phyloP scores from a whole-genome alignment of 2,888 invertebrate species.

The Trichogramma evanescens region DNA sequence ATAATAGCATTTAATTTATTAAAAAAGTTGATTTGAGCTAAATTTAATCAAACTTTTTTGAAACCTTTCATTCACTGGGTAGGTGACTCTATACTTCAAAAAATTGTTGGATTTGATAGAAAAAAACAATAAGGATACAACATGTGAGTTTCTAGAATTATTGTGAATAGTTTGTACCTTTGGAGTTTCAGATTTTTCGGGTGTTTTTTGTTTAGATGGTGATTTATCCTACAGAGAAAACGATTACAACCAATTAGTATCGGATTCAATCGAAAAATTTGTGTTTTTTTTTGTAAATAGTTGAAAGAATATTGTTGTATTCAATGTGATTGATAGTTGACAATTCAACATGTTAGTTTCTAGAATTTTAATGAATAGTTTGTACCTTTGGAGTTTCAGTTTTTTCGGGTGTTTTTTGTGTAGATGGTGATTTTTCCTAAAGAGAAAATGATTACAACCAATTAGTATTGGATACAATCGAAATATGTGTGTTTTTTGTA shows the following conservation, averaged over 20 bases:
- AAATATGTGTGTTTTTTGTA: too few relatives aligned
- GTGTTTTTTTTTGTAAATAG: too few relatives aligned
- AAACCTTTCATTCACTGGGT: too few relatives aligned
- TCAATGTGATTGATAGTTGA: not conserved
- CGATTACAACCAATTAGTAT: too few relatives aligned
- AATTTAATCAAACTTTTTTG: too few relatives aligned
- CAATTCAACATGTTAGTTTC: not conserved
- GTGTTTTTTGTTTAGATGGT: conserved; percentile 19
- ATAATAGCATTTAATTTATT: too few relatives aligned
- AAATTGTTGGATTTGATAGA: too few relatives aligned
- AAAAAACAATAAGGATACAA: not conserved
- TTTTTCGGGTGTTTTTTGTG: conserved; percentile 24
- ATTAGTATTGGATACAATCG: not conserved
- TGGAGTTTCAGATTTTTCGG: conserved; percentile 22
- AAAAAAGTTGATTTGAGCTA: too few relatives aligned
- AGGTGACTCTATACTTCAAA: too few relatives aligned
- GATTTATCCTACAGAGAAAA: conserved; percentile 23
- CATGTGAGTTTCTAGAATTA: not conserved
- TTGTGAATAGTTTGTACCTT: conserved; percentile 18
- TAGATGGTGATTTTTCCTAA: conserved; percentile 8
- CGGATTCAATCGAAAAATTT: too few relatives aligned
- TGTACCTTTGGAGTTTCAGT: conserved; percentile 24
- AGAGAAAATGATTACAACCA: not conserved
- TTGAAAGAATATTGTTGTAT: too few relatives aligned
- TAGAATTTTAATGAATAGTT: not conserved